Conservation (phyloP, 2,113 vertebrate genomes). For the Clinocottus analis region DNA sequence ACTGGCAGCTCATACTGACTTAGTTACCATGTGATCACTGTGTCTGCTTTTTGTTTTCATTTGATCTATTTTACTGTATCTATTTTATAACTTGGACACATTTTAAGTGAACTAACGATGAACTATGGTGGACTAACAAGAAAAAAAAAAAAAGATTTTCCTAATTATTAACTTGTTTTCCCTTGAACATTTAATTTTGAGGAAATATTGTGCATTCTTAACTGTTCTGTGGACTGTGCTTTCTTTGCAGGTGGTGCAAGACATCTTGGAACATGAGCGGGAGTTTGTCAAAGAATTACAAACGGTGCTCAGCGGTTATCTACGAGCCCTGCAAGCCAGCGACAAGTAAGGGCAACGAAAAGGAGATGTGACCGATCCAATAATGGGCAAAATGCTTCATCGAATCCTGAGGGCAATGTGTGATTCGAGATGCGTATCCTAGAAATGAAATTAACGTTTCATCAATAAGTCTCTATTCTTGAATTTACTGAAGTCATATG, state of each 20-base stretch:
- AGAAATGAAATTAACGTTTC: not conserved
- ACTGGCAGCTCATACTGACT: not conserved
- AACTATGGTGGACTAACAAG: not conserved
- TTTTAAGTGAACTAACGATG: not conserved
- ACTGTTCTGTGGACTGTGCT: not conserved
- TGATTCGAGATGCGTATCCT: not conserved
- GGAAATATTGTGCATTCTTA: not conserved
- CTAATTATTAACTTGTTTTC: not conserved
- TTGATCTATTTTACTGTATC: not conserved
- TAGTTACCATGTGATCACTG: not conserved
- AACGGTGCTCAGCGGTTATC: conserved; percentile 89
- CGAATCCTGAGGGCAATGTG: not conserved
- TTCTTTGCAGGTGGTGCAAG: conserved; percentile 91
- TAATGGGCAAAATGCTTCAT: not conserved
- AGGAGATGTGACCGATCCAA: not conserved
- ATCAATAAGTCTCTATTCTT: not conserved
- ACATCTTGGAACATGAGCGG: conserved; percentile 96
- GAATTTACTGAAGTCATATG: not conserved
- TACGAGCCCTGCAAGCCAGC: conserved; percentile 92
- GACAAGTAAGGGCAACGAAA: conserved; percentile 90
- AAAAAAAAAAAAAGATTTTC: not conserved
- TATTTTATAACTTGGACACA: not conserved
- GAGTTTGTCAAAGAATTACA: conserved; percentile 97
- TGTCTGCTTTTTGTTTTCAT: not conserved
- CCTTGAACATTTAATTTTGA: not conserved